A percentile compares a stretch with the other conserved stretches of the same genome.
Conservation (phyloP, 2,888 invertebrate genomes). For the Pandemis corylana region DNA sequence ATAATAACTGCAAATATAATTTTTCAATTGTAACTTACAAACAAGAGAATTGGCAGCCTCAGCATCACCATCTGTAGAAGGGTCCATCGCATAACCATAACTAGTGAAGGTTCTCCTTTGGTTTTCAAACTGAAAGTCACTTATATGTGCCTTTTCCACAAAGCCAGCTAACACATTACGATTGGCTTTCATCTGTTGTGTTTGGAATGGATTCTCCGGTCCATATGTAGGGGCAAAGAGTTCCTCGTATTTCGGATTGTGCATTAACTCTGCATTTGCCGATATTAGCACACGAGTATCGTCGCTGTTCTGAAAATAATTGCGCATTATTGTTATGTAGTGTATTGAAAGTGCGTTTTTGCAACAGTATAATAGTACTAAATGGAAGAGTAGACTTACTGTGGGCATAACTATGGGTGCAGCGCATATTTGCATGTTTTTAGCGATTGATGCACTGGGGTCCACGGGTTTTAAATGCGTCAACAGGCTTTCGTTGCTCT, state of each 20-base stretch:
- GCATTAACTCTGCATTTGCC: slow-evolving; percentile 92
- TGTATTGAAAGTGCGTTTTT: not conserved
- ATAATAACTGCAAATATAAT: too few species aligned
- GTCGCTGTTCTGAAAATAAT: slow-evolving; percentile 86
- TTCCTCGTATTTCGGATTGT: slow-evolving; percentile 98
- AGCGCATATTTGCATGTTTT: slow-evolving; percentile 89
- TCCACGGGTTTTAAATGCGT: slow-evolving; percentile 85
- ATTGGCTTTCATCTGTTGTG: slow-evolving; percentile 93
- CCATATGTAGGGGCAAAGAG: slow-evolving; percentile 96
- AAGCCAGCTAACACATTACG: slow-evolving; percentile 97
- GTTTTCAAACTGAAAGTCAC: slow-evolving; percentile 98
- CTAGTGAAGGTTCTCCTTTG: slow-evolving; percentile 97
- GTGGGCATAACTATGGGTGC: slow-evolving; percentile 94
- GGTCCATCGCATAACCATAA: slow-evolving; percentile 98
- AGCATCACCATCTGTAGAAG: slow-evolving; percentile 89
- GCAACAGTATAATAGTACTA: not conserved
- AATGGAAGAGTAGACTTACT: slow-evolving; percentile 74
- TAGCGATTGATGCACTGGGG: slow-evolving; percentile 85
- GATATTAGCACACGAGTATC: slow-evolving; percentile 90
- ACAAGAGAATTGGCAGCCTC: slow-evolving; percentile 79
- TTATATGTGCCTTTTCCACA: slow-evolving; percentile 97
- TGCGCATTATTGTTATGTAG: not conserved
- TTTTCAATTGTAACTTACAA: slow-evolving; percentile 60
- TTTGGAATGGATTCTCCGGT: slow-evolving; percentile 96
- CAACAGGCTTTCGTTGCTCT: slow-evolving; percentile 73